Percentiles rank a stretch among this genome's conserved stretches.
phyloP scores from a whole-genome alignment of 2,888 invertebrate species.

The Hermaeophaga mercurialis region DNA sequence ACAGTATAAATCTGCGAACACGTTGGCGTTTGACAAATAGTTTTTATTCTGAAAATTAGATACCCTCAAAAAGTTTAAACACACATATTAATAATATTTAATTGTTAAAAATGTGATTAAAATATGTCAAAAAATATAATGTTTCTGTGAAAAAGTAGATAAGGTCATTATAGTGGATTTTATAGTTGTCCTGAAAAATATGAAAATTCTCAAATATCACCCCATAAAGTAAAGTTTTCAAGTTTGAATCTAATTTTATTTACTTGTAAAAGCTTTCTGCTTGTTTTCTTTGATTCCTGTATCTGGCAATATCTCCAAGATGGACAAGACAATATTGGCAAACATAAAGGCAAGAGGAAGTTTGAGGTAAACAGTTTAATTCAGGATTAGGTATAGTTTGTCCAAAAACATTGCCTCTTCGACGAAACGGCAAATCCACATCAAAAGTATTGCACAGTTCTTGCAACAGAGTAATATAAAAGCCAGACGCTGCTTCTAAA shows the following conservation, averaged over 20 bases:
- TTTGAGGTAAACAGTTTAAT: slow-evolving; percentile 59
- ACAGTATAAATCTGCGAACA: no score
- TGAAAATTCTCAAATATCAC: no score
- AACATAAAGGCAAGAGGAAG: slow-evolving; percentile 80
- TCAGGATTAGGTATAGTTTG: slow-evolving; percentile 47
- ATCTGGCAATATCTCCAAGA: slow-evolving; percentile 84
- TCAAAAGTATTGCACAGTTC: slow-evolving; percentile 82
- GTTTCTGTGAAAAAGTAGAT: no score
- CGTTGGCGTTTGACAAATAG: no score
- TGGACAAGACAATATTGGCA: slow-evolving; percentile 90
- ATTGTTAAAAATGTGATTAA: no score
- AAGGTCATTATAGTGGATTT: no score
- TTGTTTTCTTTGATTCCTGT: slow-evolving; percentile 78
- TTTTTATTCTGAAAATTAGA: no score
- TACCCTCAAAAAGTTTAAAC: no score
- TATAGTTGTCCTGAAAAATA: no score
- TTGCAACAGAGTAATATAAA: slow-evolving; percentile 80
- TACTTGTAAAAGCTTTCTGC: slow-evolving; percentile 84
- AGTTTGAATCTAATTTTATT: slow-evolving; percentile 22
- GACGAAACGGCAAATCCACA: slow-evolving; percentile 77
- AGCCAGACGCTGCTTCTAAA: slow-evolving; percentile 83
- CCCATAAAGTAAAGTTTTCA: no score
- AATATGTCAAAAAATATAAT: no score
- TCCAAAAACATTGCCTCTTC: slow-evolving; percentile 56
- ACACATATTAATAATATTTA: no score